These are phyloP conservation scores for Misgurnus mizolepis DNA, from an alignment of 2,113 vertebrate genomes.

Conservation along the genomic window DNA sequence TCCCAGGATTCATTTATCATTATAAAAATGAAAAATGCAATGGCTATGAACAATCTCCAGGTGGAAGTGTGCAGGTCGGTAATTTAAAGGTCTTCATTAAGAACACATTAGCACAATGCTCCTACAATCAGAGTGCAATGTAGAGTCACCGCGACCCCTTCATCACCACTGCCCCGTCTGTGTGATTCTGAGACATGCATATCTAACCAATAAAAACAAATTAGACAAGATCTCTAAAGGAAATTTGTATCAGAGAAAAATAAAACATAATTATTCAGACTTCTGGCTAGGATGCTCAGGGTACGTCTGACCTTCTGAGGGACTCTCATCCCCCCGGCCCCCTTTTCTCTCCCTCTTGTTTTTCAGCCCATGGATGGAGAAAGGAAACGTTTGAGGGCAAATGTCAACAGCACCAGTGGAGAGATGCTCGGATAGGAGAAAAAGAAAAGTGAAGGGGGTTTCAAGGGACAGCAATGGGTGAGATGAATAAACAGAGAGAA, in stretches of 20 bases:
- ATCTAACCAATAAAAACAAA: conserved; percentile 43
- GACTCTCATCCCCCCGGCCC: conserved; percentile 59
- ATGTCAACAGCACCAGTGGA: conserved; percentile 50
- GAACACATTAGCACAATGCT: not conserved
- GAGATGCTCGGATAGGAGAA: not conserved
- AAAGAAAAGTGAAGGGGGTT: not conserved
- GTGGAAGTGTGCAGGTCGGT: not conserved
- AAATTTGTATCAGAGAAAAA: not conserved
- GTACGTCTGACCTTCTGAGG: conserved; percentile 70
- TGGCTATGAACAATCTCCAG: not conserved
- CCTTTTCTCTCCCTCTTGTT: conserved; percentile 44
- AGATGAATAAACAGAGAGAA: conserved; percentile 16
- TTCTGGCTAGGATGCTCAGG: conserved; percentile 56
- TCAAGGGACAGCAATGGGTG: not conserved
- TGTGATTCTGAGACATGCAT: conserved; percentile 37
- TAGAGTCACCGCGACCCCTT: not conserved
- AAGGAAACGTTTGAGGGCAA: conserved; percentile 40
- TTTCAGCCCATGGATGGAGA: not conserved
- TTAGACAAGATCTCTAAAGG: conserved; percentile 34
- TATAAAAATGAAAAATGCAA: not conserved
- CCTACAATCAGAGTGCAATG: not conserved
- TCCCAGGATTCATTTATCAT: no score
- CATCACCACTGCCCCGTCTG: conserved; percentile 32
- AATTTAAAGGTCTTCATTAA: conserved; percentile 12
- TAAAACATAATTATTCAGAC: conserved; percentile 47